Evolutionary conservation across 2,797 vertebrate genomes (phyloP), one percentile per base, ranked within the genome.

Genomic region (Danio jaintianensis): DNA sequence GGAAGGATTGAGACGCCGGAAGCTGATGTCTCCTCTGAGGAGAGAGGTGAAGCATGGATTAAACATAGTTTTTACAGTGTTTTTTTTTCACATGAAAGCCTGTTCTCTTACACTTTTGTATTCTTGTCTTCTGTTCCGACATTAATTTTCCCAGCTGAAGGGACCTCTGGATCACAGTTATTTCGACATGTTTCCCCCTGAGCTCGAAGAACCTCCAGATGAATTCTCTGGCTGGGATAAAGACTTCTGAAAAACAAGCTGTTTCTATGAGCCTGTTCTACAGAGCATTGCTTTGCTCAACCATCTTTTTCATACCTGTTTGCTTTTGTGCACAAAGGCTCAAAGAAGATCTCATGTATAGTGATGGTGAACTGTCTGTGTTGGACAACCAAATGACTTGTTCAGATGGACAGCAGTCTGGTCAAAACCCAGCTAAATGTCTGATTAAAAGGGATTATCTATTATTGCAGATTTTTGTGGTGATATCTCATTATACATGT

Each of bases 141-240:
- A 47, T 20, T 38, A 22, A n/a, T 76, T 62, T 83, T 22, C 56
- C 8, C 78, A 95, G 94, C 80, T 95, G n/a, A 91, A 87, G 20
- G 93, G 93, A 2, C 92, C 92, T 3, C 80, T 85, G 88, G 93
- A 95, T 86, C 92, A 94, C 89, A 94, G 93, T 81, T 85, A 93
- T 82, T 95, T 95, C 52, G 94, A 95, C 85, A 89, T 89, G 4
- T 94, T 95, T 79, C 91, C 93, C 4, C 91, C 93, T 4, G 93
- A 94, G 53, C 83, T 89, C 3, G 93, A 94, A 52, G 92, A 92
- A 16, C 86, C 93, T 36, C 91, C 90, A 53, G 93, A 94, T 71
- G 94, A 95, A 83, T 80, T 93, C 48, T 94, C 94, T 6, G 94
- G 92, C 67, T 95, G 94, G 94, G 94, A 95, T 85, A 92, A 93